Evolutionary conservation across 2,888 invertebrate genomes (phyloP).

Genomic region (Nasonia oneida): DNA sequence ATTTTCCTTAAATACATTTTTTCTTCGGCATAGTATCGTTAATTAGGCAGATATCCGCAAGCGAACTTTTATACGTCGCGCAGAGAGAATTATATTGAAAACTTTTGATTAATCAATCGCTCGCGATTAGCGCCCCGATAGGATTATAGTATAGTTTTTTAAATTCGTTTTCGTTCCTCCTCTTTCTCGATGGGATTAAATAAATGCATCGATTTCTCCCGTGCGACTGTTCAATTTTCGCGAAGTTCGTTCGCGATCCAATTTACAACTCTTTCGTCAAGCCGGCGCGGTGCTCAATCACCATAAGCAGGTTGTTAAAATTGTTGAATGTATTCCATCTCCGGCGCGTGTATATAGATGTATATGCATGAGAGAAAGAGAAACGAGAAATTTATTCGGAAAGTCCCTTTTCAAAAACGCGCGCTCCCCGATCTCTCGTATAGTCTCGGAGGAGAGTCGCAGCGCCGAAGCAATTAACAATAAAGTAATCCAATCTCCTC

Average conservation of each 20-base stretch:
- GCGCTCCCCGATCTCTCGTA: not conserved
- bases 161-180: too few species aligned
- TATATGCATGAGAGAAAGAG: not conserved
- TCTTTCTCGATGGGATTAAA: too few species aligned
- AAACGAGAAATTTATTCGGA: not conserved
- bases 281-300: not conserved
- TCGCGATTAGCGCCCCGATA: not conserved
- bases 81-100: not conserved
- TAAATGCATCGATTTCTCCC: not conserved
- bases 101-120: not conserved
- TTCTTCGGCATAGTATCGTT: not conserved
- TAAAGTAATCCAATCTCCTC: constrained; percentile 24
- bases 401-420: not conserved
- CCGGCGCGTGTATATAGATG: not conserved
- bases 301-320: not conserved
- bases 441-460: not conserved
- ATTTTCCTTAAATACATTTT: constrained; percentile 26
- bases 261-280: not conserved
- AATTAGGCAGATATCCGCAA: constrained; percentile 34
- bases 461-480: constrained; percentile 1
- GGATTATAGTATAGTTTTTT: not conserved
- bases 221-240: not conserved
- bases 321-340: not conserved
- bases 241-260: not conserved
- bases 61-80: not conserved